Evolutionary conservation across 2,113 vertebrate genomes (phyloP), one percentile per base, ranked within the genome.

Genomic region (Agelaius tricolor): DNA sequence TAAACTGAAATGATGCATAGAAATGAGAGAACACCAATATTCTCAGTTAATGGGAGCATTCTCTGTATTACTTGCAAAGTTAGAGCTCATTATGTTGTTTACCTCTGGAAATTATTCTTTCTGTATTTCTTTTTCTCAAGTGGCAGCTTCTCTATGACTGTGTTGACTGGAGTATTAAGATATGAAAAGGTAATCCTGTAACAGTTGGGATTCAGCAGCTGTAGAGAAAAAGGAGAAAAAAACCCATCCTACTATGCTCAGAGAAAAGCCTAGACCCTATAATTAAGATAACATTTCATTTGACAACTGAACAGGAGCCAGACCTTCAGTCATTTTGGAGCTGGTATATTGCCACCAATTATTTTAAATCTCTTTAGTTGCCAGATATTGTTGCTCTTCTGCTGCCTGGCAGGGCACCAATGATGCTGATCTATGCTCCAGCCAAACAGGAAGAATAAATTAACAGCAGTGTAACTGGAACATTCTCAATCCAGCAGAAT

Each of bases 281-380:
- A 97, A 97, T 94, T 95, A 95, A 97, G 92, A 88, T 92, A 76
- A 76, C 27, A 81, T 37, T 97, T 94, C 23, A 62, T 84, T 90
- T 96, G 92, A 93, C 89, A 94, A 57, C 59, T 77, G 92, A 90
- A 65, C 20, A 55, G 51, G 59, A 83, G 66, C 82, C 92, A 88
- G 91, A 74, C 59, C 49, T 73, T 88, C 71, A 83, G 84, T 91
- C 83, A 90, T 57, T 82, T 78, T 90, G 77, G 68, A 94, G 72
- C 59, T 69, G 68, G 11, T 67, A 11, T 84, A 49, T 92, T 93
- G 77, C 49, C 75, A 82, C 33, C 73, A 79, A 74, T 93, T 91
- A 84, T 82, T 96, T 87, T 69, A 88, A 66, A 76, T 84, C 33
- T 87, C 69, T 74, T 63, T 16, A 24, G 33, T 43, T 24, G n/a